Base-by-base conservation (phyloP, 2,888 invertebrate species). In the Caradrina clavipalpis region DNA sequence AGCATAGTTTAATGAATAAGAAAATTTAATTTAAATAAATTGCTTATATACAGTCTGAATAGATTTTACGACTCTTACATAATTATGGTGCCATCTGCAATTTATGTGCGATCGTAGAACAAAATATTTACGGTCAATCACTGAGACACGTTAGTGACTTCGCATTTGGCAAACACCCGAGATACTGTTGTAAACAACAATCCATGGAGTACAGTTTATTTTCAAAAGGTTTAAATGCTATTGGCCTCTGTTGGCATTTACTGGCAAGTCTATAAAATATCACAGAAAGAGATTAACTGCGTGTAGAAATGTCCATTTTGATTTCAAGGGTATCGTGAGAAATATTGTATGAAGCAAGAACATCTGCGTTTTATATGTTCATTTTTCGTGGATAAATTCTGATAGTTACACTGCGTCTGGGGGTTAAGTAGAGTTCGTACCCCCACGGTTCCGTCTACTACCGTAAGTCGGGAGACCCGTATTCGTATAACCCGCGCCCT, bases 181-280 rank as follows among this genome's bases (percentile, higher is more conserved):
- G 19, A 54, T 13, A 19, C 54, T 17, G 11, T 15, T 42, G 11
- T 35, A 57, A 26, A 53, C 51, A n/a, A 42, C 45, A 63, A 22
- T 39, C 19, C n/a, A 21, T 49, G 1, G 4, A 49, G 35, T 42
- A 19, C 21, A 19, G 42, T 57, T 56, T 54, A 53, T 55, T 35
- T 42, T 45, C 45, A 57, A 53, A 39, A 63, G 10, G 22, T 13
- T 31, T 60, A 13, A 63, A 74, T 77, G 76, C 15, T 65, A 77
- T 64, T 51, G 55, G 26, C 69, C 69, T 51, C 69, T 39, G 19
- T 42, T 77, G 64, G 19, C 61, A 74, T 77, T 77, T 65, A 50
- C 35, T 8, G 35, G 49, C 35, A 39, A 55, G 57, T 42, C 47
- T 53, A 54, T 55, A 49, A 58, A 61, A 53, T 63, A 47, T 49